A percentile compares a stretch with the other conserved stretches of the same genome.
Conservation (phyloP, 2,888 invertebrate genomes). For the Tachina fera region DNA sequence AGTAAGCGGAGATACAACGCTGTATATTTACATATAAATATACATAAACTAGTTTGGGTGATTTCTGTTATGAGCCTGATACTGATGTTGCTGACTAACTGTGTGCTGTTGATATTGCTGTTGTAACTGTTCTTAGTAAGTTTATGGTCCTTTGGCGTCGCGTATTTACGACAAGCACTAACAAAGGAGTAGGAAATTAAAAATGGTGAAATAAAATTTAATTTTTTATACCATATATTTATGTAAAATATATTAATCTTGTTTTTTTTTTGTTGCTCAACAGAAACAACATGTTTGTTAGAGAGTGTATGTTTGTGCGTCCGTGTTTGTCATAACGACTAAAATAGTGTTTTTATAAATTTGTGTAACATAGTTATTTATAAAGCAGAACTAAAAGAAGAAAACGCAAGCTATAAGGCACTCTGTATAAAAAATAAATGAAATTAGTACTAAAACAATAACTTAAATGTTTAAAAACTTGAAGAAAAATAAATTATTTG, state of each 20-base stretch:
- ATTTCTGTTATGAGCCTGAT: slow-evolving; percentile 51
- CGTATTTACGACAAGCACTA: slow-evolving; percentile 81
- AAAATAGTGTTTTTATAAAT: background rate
- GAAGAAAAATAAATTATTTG: background rate
- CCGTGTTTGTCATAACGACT: background rate
- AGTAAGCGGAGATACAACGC: slow-evolving; percentile 19
- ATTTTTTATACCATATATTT: slow-evolving; percentile 69
- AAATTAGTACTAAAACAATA: slow-evolving; percentile 47
- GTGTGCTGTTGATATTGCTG: slow-evolving; percentile 1
- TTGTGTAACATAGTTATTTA: slow-evolving; percentile 47
- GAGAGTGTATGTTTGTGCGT: too few relatives aligned
- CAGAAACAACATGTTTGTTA: slow-evolving; percentile 21
- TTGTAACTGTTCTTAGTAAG: slow-evolving; percentile 73
- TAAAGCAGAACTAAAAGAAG: background rate
- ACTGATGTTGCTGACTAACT: slow-evolving; percentile 41
- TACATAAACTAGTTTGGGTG: slow-evolving; percentile 27
- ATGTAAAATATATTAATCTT: background rate
- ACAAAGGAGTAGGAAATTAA: slow-evolving; percentile 81
- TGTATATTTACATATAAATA: too few relatives aligned
- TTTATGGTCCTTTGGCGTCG: slow-evolving; percentile 81
- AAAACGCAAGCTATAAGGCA: background rate
- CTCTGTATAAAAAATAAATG: slow-evolving; percentile 42
- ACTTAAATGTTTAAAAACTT: background rate
- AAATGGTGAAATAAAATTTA: slow-evolving; percentile 82
- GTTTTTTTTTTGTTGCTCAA: slow-evolving; percentile 11